Evolutionary conservation across 2,888 invertebrate species (phyloP).

Genomic region (Synergus laeviventris): DNA sequence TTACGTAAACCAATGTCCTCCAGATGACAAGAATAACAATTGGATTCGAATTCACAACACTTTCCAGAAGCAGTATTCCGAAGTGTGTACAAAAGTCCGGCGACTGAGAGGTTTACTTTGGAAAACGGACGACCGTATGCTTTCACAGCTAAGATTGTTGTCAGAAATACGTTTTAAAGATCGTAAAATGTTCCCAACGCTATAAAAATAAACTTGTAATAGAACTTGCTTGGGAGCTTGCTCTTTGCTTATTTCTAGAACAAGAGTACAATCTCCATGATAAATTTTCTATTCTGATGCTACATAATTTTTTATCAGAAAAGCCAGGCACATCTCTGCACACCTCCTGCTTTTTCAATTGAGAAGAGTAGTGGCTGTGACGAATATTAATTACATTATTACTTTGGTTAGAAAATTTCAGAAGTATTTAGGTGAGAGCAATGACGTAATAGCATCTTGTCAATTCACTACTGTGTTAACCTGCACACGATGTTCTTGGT

Average conservation of each 20-base stretch:
- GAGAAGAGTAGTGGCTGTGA: no score
- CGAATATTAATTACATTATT: no score
- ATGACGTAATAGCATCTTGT: background rate
- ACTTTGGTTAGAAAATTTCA: background rate
- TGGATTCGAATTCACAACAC: conserved; percentile 11
- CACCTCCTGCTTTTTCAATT: no score
- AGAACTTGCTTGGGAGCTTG: background rate
- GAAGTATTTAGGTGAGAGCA: background rate
- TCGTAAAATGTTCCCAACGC: background rate
- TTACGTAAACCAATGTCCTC: conserved; percentile 11
- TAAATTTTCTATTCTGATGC: no score
- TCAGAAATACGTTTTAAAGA: background rate
- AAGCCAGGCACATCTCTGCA: no score
- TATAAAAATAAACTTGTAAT: background rate
- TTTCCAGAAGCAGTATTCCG: background rate
- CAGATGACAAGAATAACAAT: conserved; percentile 30
- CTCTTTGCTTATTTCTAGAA: no score
- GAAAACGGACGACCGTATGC: conserved; percentile 22
- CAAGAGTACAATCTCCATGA: no score
- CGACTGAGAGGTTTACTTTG: conserved; percentile 21
- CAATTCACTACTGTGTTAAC: background rate
- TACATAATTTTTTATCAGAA: no score
- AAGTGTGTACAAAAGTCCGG: conserved; percentile 2
- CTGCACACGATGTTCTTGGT: background rate
- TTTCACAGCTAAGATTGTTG: conserved; percentile 13